A percentile compares a stretch with the other conserved stretches of the same genome.
Conservation (phyloP, 2,113 vertebrate species). For the Tapirus terrestris region DNA sequence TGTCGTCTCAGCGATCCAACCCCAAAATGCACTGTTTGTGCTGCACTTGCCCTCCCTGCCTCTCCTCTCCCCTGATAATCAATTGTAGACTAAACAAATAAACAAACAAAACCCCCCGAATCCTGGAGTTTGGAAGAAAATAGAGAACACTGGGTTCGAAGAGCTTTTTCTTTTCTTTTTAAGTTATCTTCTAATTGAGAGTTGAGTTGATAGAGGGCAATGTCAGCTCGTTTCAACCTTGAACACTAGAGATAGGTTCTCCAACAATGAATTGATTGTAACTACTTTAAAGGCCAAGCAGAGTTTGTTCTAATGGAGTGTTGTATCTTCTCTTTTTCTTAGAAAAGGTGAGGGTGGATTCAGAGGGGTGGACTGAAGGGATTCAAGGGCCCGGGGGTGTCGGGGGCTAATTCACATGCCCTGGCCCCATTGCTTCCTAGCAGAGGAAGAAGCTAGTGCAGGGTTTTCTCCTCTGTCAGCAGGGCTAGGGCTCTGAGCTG, state of each 20-base stretch:
- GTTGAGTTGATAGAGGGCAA: neutral
- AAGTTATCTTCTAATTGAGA: neutral
- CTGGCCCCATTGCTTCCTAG: neutral
- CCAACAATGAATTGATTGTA: neutral
- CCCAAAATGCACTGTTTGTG: accelerated
- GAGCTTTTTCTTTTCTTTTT: neutral
- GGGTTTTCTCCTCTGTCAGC: neutral
- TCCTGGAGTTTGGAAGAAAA: neutral
- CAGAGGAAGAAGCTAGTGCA: neutral
- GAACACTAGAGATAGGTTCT: neutral
- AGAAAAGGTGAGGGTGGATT: neutral
- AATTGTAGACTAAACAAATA: neutral
- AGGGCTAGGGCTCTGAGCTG: neutral
- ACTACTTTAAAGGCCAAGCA: neutral
- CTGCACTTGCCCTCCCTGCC: neutral
- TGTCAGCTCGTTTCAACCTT: neutral
- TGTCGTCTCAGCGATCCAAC: accelerated
- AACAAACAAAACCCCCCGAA: neutral
- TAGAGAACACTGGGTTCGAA: neutral
- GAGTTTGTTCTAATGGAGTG: neutral
- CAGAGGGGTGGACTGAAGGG: neutral
- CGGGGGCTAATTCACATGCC: neutral
- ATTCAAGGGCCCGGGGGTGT: neutral
- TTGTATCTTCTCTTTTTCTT: neutral
- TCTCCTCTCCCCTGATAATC: neutral